A percentile compares a stretch with the other conserved stretches of the same genome.
Evolutionary conservation across 2,797 vertebrate genomes (phyloP).

Genomic region (Pangasius djambal): DNA sequence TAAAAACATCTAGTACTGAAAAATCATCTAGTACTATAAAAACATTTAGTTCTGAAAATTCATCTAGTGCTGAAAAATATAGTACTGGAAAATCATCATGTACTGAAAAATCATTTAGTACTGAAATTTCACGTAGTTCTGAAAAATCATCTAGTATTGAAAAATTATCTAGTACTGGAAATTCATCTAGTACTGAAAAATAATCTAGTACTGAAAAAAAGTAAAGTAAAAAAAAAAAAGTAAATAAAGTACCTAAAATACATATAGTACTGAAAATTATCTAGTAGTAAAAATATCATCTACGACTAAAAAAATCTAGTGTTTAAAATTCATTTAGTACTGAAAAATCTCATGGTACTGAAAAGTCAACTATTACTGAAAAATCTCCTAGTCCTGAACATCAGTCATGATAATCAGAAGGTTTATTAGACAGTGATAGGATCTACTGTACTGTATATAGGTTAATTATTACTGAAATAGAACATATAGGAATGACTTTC

Average conservation of each 20-base stretch:
- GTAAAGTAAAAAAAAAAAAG: not conserved
- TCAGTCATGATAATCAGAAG: not conserved
- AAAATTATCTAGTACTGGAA: not conserved
- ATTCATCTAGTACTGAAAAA: not conserved
- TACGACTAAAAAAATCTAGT: not conserved
- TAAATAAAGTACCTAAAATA: not conserved
- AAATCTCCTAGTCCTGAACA: not conserved
- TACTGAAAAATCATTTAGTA: not conserved
- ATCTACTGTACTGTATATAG: not conserved
- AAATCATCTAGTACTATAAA: not conserved
- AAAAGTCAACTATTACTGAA: not conserved
- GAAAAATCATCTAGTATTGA: not conserved
- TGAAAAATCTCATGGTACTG: not conserved
- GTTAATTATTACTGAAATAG: not conserved
- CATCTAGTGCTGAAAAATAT: not conserved
- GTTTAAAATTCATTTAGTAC: not conserved
- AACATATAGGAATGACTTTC: conserved; percentile 12
- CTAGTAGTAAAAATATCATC: not conserved
- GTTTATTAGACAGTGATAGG: not conserved
- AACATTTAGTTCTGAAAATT: not conserved
- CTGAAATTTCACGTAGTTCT: not conserved
- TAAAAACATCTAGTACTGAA: not conserved
- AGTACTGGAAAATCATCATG: not conserved
- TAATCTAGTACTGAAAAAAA: not conserved
- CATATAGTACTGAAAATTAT: not conserved